Base-by-base conservation (phyloP, 2,797 vertebrate genomes). In the Pseudochaenichthys georgianus region DNA sequence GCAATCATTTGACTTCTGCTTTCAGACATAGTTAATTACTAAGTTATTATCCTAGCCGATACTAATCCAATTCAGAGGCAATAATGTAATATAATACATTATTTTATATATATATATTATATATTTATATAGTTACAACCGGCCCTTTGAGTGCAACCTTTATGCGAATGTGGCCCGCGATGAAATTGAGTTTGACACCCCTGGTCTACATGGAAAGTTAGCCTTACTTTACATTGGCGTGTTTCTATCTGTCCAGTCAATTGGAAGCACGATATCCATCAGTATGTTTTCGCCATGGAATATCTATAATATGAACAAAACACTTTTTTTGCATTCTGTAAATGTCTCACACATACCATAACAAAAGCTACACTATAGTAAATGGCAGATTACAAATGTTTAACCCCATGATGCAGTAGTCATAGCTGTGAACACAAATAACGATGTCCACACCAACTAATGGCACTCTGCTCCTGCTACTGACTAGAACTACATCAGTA, bases 221-320 rank as follows among this genome's bases (percentile, higher is more conserved):
- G 71, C 45, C 83, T 73, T 47, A 55, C 11, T 51, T 52, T 9
- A 50, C 51, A 61, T 63, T 17, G 42, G 19, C 50, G 13, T 47
- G 5, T 11, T 54, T 28, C 61, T 41, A n/a, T 73, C 46, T 62
- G 65, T 65, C 19, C 58, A 64, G 43, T 41, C 13, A 19, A 72
- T 70, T 0, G 0, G 46, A 76, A 38, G 31, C 16, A 13, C 17
- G 45, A 17, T 19, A 57, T 12, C 8, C 9, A 23, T 50, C 5
- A 23, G 7, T 38, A 11, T 16, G 17, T 45, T 72, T 2, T 16
- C 28, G 43, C 10, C 23, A 63, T 3, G 23, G 21, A 38, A 46
- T 8, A 41, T n/a, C 43, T 45, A 17, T 23, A 50, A 61, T 21
- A 15, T 51, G 13, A 73, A 42, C 21, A 23, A 15, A 38, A 19